Conservation (phyloP, 2,797 vertebrate species). For the Pagetopsis macropterus region DNA sequence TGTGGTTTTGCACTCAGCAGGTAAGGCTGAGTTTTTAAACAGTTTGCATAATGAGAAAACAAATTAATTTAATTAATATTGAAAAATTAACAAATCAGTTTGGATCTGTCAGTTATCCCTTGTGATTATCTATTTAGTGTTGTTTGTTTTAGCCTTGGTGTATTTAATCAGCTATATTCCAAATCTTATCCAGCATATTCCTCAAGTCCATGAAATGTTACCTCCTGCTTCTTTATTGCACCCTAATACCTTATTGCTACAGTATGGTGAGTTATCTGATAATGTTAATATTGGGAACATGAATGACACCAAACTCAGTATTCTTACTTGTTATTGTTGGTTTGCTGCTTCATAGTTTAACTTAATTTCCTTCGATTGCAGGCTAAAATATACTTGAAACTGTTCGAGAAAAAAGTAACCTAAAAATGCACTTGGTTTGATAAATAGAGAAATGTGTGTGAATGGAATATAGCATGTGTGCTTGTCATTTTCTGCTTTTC, state of each 20-base stretch:
- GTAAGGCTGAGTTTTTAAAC: slow-evolving; percentile 51
- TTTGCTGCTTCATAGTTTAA: slow-evolving; percentile 83
- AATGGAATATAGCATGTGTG: slow-evolving; percentile 85
- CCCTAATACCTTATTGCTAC: slow-evolving; percentile 84
- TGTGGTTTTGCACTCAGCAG: slow-evolving; percentile 52
- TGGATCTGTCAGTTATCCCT: slow-evolving; percentile 67
- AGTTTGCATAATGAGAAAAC: slow-evolving; percentile 52
- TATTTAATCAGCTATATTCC: slow-evolving; percentile 86
- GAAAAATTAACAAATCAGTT: slow-evolving; percentile 66
- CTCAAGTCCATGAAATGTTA: slow-evolving; percentile 84
- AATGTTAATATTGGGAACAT: slow-evolving; percentile 77
- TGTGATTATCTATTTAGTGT: slow-evolving; percentile 80
- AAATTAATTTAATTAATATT: slow-evolving; percentile 42
- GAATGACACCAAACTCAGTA: slow-evolving; percentile 86
- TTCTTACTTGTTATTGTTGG: slow-evolving; percentile 81
- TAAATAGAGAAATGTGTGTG: slow-evolving; percentile 76
- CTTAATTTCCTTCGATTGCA: slow-evolving; percentile 71
- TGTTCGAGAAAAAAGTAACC: slow-evolving; percentile 69
- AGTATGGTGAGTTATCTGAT: slow-evolving; percentile 78
- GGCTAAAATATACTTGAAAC: slow-evolving; percentile 84
- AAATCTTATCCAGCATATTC: slow-evolving; percentile 84
- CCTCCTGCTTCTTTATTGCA: slow-evolving; percentile 84
- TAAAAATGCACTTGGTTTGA: slow-evolving; percentile 83
- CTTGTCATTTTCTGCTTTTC: slow-evolving; percentile 80
- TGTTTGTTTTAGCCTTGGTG: slow-evolving; percentile 83